Conservation (phyloP, 2,113 vertebrate species). For the Saccopteryx bilineata region DNA sequence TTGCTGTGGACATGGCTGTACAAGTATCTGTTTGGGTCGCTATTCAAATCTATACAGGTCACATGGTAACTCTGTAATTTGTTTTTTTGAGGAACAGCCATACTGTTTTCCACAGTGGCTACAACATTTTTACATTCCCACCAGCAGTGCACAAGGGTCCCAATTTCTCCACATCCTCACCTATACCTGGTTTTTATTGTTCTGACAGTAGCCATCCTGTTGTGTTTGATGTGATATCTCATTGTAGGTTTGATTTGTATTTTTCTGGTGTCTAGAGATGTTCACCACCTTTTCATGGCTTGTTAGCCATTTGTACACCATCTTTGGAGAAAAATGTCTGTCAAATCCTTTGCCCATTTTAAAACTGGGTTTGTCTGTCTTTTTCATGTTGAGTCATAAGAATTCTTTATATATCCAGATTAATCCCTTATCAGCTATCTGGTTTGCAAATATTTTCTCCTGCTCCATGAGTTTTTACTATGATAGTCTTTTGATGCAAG, state of each 20-base stretch:
- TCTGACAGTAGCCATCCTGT: neutral
- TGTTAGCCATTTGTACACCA: neutral
- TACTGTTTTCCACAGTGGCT: neutral
- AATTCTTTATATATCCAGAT: neutral
- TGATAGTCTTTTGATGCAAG: neutral
- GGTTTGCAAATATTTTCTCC: neutral
- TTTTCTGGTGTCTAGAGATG: neutral
- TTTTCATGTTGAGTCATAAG: neutral
- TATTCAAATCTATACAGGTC: neutral
- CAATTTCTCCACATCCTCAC: neutral
- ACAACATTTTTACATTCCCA: neutral
- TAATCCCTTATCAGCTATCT: neutral
- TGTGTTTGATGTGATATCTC: neutral
- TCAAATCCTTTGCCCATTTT: neutral
- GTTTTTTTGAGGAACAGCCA: neutral
- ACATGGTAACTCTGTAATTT: neutral
- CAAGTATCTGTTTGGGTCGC: neutral
- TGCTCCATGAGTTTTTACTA: neutral
- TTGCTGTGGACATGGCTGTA: neutral
- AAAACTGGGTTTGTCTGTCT: neutral
- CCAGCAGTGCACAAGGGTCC: neutral
- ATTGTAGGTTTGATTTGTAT: neutral
- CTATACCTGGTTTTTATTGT: neutral
- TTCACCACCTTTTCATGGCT: neutral
- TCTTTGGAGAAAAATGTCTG: neutral